phyloP scores from a whole-genome alignment of 2,888 invertebrate species.

The Drosophila buzzatii region DNA sequence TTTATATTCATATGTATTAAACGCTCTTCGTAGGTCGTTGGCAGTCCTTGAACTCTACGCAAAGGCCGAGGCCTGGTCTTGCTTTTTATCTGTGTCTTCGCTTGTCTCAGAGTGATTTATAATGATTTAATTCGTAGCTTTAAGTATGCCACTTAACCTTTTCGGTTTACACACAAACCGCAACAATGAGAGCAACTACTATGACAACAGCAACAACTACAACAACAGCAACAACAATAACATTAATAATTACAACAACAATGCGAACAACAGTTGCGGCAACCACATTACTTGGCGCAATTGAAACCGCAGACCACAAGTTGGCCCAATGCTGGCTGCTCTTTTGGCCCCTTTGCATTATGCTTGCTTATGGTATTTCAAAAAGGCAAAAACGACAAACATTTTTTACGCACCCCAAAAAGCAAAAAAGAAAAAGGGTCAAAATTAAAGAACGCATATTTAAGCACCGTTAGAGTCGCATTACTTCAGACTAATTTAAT shows the following conservation, averaged over 20 bases:
- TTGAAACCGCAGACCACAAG: conserved; percentile 70
- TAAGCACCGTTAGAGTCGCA: conserved; percentile 33
- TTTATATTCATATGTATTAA: neutral
- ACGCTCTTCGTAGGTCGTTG: conserved; percentile 21
- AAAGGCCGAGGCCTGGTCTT: conserved; percentile 7
- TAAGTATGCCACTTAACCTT: conserved; percentile 68
- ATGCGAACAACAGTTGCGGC: conserved; percentile 40
- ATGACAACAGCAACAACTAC: conserved; percentile 11
- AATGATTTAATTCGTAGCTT: conserved; percentile 71
- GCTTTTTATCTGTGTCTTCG: conserved; percentile 13
- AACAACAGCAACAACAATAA: conserved; percentile 15
- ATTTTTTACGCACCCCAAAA: conserved; percentile 10
- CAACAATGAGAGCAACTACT: conserved; percentile 72
- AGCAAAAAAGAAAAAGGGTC: conserved; percentile 38
- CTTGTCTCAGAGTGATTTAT: conserved; percentile 25
- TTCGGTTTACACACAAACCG: conserved; percentile 59
- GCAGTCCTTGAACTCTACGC: conserved; percentile 37
- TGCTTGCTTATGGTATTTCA: conserved; percentile 34
- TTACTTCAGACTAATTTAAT: conserved; percentile 56
- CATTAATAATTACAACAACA: conserved; percentile 27
- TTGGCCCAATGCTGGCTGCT: conserved; percentile 26
- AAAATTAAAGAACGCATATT: conserved; percentile 35
- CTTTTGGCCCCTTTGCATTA: conserved; percentile 27
- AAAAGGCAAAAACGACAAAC: conserved; percentile 14
- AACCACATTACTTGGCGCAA: conserved; percentile 77